phyloP scores from a whole-genome alignment of 2,888 invertebrate genomes.

The Erannis defoliaria region DNA sequence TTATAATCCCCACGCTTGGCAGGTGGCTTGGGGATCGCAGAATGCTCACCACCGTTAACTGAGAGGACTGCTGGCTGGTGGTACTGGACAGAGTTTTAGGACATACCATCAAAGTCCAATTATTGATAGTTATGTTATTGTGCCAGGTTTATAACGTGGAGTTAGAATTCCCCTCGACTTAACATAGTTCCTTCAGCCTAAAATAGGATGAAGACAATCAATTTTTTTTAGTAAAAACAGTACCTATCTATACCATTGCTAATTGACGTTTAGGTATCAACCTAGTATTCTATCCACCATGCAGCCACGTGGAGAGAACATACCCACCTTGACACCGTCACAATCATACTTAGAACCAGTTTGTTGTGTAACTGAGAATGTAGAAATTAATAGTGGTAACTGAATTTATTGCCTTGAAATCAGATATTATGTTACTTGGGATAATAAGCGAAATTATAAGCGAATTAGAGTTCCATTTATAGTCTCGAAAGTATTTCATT shows the following conservation, averaged over 20 bases:
- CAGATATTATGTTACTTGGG: not conserved
- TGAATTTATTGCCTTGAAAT: slow-evolving; percentile 12
- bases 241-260: slow-evolving; percentile 37
- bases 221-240: not conserved
- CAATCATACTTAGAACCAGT: slow-evolving; percentile 18
- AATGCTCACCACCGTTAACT: too few species aligned
- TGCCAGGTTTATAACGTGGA: too few species aligned
- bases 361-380: slow-evolving; percentile 11
- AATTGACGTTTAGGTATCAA: slow-evolving; percentile 9
- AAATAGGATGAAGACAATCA: too few species aligned
- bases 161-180: too few species aligned
- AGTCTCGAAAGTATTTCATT: too few species aligned
- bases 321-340: slow-evolving; percentile 33
- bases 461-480: not conserved
- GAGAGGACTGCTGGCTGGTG: too few species aligned
- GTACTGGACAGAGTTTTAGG: too few species aligned
- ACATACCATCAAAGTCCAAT: too few species aligned
- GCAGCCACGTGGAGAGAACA: slow-evolving; percentile 33
- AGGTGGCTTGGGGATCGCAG: too few species aligned
- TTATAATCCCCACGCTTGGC: too few species aligned
- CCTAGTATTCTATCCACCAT: slow-evolving; percentile 12
- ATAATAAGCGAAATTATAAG: not conserved
- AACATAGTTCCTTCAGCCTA: too few species aligned
- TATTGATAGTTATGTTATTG: too few species aligned
- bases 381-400: slow-evolving; percentile 5